These are phyloP conservation scores for Maniola jurtina DNA, from an alignment of 1,140 invertebrate genomes.

Conservation along the genomic window DNA sequence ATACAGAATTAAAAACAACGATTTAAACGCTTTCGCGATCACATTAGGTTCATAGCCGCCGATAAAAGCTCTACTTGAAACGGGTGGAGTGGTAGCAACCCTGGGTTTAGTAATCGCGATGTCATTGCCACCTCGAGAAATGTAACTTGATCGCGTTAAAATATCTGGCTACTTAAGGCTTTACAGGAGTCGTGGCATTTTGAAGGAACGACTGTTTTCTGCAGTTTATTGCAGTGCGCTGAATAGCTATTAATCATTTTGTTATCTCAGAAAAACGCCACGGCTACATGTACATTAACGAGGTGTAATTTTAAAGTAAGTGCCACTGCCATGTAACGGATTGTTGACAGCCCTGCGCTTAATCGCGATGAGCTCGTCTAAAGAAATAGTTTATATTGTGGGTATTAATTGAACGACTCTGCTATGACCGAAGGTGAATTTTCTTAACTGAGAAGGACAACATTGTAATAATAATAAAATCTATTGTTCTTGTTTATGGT, in stretches of 20 bases:
- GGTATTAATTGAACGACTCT: no score
- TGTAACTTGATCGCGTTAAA: constrained; percentile 19
- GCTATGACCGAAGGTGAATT: no score
- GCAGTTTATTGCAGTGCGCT: no score
- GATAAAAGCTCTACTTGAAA: background rate
- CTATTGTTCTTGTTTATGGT: no score
- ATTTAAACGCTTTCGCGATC: no score
- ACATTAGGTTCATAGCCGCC: no score
- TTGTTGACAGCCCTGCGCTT: background rate
- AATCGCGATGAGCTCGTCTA: background rate
- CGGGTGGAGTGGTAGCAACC: constrained; percentile 4
- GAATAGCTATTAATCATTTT: background rate
- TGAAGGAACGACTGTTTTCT: background rate
- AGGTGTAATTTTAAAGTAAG: constrained; percentile 7
- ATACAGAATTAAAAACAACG: no score
- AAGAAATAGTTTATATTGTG: no score
- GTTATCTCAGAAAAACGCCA: no score
- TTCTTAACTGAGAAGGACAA: no score
- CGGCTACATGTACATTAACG: background rate
- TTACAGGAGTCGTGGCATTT: background rate
- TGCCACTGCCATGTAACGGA: background rate
- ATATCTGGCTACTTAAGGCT: constrained; percentile 19
- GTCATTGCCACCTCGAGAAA: constrained; percentile 25
- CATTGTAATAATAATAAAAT: no score
- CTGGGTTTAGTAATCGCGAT: constrained; percentile 16